These are phyloP conservation scores for Myrmecophaga tridactyla DNA, from an alignment of 2,113 vertebrate species.

Conservation along the genomic window DNA sequence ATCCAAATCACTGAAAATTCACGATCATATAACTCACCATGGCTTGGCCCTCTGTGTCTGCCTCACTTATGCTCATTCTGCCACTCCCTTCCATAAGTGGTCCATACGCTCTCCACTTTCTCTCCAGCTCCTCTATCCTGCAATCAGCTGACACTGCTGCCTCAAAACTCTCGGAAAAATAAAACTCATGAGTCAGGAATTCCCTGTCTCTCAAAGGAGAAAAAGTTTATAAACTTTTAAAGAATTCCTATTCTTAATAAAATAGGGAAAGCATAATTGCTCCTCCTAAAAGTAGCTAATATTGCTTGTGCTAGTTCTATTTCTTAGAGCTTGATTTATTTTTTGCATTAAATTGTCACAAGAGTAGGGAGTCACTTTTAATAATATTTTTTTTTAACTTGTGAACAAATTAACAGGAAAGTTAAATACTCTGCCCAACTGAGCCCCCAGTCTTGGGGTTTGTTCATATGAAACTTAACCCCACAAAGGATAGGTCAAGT, in stretches of 20 bases:
- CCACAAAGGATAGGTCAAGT: too few relatives aligned
- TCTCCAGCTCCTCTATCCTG: fast-evolving
- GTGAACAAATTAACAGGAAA: not conserved
- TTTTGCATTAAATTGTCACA: not conserved
- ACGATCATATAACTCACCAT: not conserved
- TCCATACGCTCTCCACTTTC: not conserved
- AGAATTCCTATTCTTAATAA: not conserved
- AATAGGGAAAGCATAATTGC: not conserved
- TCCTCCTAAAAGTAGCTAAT: not conserved
- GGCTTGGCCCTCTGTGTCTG: too few relatives aligned
- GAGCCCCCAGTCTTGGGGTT: too few relatives aligned
- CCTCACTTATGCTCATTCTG: not conserved
- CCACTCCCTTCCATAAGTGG: not conserved
- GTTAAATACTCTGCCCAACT: not conserved
- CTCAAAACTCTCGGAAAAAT: not conserved
- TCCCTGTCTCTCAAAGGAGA: not conserved
- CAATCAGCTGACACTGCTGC: not conserved
- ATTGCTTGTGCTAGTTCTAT: not conserved
- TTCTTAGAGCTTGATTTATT: not conserved
- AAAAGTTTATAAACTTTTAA: not conserved
- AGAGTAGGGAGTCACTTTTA: not conserved
- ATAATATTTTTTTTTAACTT: too few relatives aligned
- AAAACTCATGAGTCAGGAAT: not conserved
- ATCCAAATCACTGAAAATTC: too few relatives aligned
- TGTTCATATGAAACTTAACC: too few relatives aligned